These are phyloP conservation scores for Helicorthomorpha holstii DNA, from an alignment of 1,140 invertebrate genomes.

Conservation along the genomic window DNA sequence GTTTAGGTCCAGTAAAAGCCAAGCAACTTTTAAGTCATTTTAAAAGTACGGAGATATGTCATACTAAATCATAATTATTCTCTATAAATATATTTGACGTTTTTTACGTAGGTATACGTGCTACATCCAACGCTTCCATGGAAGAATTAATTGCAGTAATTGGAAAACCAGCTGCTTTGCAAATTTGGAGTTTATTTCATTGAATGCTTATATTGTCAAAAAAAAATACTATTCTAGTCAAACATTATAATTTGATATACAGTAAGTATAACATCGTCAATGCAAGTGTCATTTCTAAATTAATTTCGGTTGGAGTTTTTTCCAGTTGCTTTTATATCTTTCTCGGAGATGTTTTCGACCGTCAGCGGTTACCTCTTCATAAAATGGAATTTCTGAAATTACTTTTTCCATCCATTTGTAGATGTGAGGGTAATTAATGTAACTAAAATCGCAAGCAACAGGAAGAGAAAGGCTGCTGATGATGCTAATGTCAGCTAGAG, in stretches of 20 bases:
- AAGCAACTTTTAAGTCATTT: not conserved
- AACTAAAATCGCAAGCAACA: not conserved
- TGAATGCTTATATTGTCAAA: no score
- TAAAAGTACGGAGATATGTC: not conserved
- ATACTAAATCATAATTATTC: not conserved
- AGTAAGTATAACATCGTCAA: no score
- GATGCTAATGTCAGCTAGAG: not conserved
- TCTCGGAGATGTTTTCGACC: no score
- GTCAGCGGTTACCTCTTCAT: no score
- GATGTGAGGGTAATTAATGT: no score
- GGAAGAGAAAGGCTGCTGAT: not conserved
- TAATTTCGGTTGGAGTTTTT: no score
- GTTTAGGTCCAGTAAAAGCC: conserved; percentile 1
- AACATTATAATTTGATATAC: no score
- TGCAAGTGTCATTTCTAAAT: no score
- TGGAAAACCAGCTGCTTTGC: not conserved
- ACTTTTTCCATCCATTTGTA: no score
- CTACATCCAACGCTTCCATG: not conserved
- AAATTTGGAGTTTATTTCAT: not conserved
- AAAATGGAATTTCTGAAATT: no score
- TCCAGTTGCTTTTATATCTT: no score
- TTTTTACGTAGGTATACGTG: not conserved
- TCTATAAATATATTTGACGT: not conserved
- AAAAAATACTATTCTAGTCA: no score
- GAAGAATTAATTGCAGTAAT: not conserved